Conservation (phyloP, 2,113 vertebrate species). For the Corythaeola cristata region DNA sequence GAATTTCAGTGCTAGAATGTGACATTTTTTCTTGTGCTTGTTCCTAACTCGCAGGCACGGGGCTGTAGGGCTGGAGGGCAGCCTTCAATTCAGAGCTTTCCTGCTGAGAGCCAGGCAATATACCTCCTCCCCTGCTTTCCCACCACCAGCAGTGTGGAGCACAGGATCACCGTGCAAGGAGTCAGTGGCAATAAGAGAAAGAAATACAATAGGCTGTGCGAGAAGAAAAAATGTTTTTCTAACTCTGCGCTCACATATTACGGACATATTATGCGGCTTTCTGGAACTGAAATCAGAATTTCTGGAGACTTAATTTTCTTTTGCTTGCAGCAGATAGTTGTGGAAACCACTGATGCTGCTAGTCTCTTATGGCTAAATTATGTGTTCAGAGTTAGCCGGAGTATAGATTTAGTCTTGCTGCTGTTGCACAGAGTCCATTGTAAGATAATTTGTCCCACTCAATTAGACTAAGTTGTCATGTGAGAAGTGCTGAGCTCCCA, state of each 20-base stretch:
- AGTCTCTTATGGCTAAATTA: conserved; percentile 57
- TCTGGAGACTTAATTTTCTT: conserved; percentile 1
- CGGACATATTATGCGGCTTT: background rate
- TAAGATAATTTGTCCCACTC: conserved; percentile 72
- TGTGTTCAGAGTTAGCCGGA: conserved; percentile 39
- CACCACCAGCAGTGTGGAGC: background rate
- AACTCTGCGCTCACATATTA: background rate
- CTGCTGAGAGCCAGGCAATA: background rate
- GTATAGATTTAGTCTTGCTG: conserved; percentile 63
- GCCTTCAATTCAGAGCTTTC: background rate
- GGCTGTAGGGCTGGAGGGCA: background rate
- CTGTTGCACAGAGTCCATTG: conserved; percentile 61
- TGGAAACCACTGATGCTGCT: conserved; percentile 13
- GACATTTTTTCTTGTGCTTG: background rate
- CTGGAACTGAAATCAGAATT: background rate
- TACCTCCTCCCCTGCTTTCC: background rate
- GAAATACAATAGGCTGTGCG: background rate
- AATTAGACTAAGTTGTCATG: conserved; percentile 69
- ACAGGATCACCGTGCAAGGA: background rate
- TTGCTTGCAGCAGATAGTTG: background rate
- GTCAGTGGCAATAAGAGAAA: background rate
- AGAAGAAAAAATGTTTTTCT: background rate
- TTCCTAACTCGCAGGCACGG: background rate
- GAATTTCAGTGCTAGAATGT: conserved; percentile 1
- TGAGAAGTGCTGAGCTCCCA: conserved; percentile 54